Conservation (phyloP, 1,140 invertebrate species). For the Drosophila bocki region DNA sequence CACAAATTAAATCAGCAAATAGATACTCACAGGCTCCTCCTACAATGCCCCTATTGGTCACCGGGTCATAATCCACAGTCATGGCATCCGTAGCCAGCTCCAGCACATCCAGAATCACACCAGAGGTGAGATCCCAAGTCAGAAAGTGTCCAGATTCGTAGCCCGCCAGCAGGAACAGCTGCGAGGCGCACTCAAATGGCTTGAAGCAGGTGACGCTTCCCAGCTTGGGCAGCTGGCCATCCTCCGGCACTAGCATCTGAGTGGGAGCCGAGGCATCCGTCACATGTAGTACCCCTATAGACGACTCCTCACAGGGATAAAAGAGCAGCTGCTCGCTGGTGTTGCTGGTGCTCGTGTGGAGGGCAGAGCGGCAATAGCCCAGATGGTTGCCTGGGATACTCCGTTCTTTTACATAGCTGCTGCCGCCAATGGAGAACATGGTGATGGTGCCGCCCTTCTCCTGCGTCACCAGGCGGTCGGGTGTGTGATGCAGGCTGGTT, state of each 20-base stretch:
- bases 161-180: conserved; percentile 87
- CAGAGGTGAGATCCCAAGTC: conserved; percentile 89
- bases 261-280: conserved; percentile 86
- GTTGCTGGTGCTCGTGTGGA: conserved; percentile 85
- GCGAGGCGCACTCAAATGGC: conserved; percentile 86
- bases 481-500: conserved; percentile 69
- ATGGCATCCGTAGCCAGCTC: conserved; percentile 89
- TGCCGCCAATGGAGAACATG: conserved; percentile 88
- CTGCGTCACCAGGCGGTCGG: conserved; percentile 88
- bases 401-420: conserved; percentile 87
- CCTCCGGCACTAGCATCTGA: conserved; percentile 81
- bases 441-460: conserved; percentile 89
- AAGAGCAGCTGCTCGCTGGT: conserved; percentile 88
- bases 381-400: conserved; percentile 87
- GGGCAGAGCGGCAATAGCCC: conserved; percentile 88
- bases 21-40: conserved; percentile 86
- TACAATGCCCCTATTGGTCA: conserved; percentile 88
- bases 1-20: conserved; percentile 63
- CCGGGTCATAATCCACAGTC: conserved; percentile 89
- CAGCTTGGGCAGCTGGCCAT: conserved; percentile 85
- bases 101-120: conserved; percentile 86
- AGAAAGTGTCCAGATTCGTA: conserved; percentile 89
- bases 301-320: conserved; percentile 88
- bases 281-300: conserved; percentile 87
- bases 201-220: conserved; percentile 89